Conservation (phyloP, 2,113 vertebrate species). For the Gopherus evgoodei region DNA sequence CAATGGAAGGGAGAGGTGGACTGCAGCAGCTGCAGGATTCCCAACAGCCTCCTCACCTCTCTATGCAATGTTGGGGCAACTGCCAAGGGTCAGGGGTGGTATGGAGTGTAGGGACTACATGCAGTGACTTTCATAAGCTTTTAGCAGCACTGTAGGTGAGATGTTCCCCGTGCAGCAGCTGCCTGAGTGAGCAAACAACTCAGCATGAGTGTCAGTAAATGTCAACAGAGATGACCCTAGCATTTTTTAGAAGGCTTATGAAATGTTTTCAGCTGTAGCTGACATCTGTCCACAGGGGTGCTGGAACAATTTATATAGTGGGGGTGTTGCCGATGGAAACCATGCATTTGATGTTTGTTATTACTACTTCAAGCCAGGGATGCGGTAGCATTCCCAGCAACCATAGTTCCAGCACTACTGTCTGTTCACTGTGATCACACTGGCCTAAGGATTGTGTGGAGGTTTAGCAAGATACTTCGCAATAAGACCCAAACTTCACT, state of each 20-base stretch:
- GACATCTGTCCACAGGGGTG: background rate
- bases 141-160: background rate
- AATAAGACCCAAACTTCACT: accelerated
- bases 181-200: background rate
- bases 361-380: too few relatives aligned
- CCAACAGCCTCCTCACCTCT: background rate
- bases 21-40: background rate
- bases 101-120: accelerated
- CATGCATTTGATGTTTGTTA: too few relatives aligned
- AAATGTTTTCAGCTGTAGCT: background rate
- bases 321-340: too few relatives aligned
- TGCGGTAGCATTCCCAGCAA: too few relatives aligned
- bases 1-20: background rate
- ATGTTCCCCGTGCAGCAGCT: background rate
- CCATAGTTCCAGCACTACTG: too few relatives aligned
- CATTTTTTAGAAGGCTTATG: background rate
- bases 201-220: background rate
- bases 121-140: background rate
- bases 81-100: background rate
- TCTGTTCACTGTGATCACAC: background rate
- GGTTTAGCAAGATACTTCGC: background rate
- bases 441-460: background rate
- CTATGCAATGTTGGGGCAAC: background rate
- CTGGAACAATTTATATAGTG: too few relatives aligned
- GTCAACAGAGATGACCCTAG: background rate